Base-by-base conservation (phyloP, 2,888 invertebrate species). In the Dichetophora obliterata region DNA sequence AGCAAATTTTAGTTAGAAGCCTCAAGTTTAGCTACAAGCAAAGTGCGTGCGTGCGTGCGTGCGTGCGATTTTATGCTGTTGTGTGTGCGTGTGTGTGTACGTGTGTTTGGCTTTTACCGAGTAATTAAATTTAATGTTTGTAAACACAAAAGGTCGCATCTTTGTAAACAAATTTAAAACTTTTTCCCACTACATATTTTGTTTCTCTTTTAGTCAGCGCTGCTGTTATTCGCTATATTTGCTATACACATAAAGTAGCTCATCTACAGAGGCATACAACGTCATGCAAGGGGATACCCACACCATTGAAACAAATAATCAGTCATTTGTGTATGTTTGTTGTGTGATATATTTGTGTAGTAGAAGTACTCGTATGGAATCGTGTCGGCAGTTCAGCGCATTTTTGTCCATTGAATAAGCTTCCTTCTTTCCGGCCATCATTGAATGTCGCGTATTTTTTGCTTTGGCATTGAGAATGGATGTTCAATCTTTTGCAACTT, bases 101-200 rank as follows among this genome's bases (percentile, higher is more conserved):
- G 16, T 19, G 57, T 14, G 57, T n/a, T 54, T 19, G 16, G 19
- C 57, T n/a, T 19, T 57, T 19, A 19, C 22, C 22, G 57, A 22
- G 57, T 57, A 57, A 57, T 57, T 57, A 57, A 57, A 57, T 57
- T 37, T 57, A 57, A 57, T 57, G 57, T 11, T 9, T 57, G 57
- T 24, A 24, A 57, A 57, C 57, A 57, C 24, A 24, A 57, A 57
- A 57, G 57, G 57, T 57, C 57, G 57, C 57, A 24, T 57, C 57
- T 57, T 57, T 57, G 22, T 19, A 57, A 57, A 57, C n/a, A 24
- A 54, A 22, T 57, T 57, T 24, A 19, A 19, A 19, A 9, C 57
- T 57, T 22, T 57, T 57, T 57, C 9, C 9, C 31, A 24, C 57
- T 9, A 19, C 11, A 11, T 57, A 22, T 19, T 24, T 19, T 22